phyloP scores from a whole-genome alignment of 2,888 invertebrate species.

The Hypsopygia costalis region DNA sequence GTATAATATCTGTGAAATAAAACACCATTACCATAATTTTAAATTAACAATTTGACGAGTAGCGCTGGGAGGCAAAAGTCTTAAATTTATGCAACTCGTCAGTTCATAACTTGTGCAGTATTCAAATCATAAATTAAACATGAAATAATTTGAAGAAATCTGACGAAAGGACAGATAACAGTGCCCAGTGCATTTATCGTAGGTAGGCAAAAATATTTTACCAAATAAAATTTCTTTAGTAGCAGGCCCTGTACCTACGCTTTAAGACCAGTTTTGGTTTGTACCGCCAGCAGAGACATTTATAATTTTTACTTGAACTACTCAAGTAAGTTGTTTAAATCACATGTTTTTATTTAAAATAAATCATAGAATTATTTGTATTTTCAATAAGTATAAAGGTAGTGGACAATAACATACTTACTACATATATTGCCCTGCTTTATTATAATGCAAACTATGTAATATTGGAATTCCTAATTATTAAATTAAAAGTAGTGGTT shows the following conservation, averaged over 20 bases:
- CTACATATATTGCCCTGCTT: no score
- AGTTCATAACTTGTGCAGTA: slow-evolving; percentile 49
- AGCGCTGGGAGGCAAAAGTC: slow-evolving; percentile 28
- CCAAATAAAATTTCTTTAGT: neutral
- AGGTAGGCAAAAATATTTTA: slow-evolving; percentile 48
- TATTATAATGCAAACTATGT: no score
- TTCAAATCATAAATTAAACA: slow-evolving; percentile 43
- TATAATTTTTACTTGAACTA: neutral
- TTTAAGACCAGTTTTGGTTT: slow-evolving; percentile 46
- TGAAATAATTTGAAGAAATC: slow-evolving; percentile 60
- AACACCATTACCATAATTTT: no score
- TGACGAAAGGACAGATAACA: slow-evolving; percentile 55
- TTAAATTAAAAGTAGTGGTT: no score
- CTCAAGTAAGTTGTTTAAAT: no score
- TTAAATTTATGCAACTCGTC: slow-evolving; percentile 44
- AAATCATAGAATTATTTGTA: no score
- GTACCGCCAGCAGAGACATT: slow-evolving; percentile 41
- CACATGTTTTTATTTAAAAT: no score
- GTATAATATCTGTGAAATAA: no score
- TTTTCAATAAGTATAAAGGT: no score
- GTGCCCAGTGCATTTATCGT: slow-evolving; percentile 49
- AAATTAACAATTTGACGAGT: slow-evolving; percentile 48
- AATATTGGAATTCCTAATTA: no score
- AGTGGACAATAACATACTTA: no score
- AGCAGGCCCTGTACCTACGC: slow-evolving; percentile 20